Conservation (phyloP, 2,797 vertebrate genomes). For the Ispidina lecontei region DNA sequence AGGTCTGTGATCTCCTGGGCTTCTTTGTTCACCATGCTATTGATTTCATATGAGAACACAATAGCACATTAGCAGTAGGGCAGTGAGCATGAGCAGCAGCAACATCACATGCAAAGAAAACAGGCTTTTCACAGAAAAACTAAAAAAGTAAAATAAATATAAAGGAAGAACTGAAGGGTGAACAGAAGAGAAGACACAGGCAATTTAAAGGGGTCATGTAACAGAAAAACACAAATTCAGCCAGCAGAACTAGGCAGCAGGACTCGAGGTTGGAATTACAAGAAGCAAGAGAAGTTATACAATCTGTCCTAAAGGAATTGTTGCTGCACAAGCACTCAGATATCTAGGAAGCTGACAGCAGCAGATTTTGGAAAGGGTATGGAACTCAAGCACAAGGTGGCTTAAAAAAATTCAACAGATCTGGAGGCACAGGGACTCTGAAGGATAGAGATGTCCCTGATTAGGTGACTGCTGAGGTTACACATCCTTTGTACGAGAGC, state of each 20-base stretch:
- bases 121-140: not conserved
- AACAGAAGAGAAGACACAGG: not conserved
- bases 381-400: not conserved
- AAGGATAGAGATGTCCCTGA: not conserved
- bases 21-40: not conserved
- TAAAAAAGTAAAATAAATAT: not conserved
- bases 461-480: not conserved
- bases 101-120: not conserved
- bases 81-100: not conserved
- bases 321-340: not conserved
- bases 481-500: not conserved
- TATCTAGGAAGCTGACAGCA: not conserved
- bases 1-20: not conserved
- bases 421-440: not conserved
- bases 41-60: not conserved
- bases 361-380: not conserved
- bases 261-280: not conserved
- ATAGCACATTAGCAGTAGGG: not conserved
- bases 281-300: not conserved
- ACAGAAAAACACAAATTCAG: not conserved
- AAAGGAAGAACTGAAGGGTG: not conserved
- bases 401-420: constrained; percentile 23
- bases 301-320: not conserved
- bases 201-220: not conserved
- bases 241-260: not conserved